Percentiles rank a stretch among this genome's conserved stretches.
These are phyloP conservation scores for Andrena praecox DNA, from an alignment of 2,888 invertebrate species.

Conservation along the genomic window DNA sequence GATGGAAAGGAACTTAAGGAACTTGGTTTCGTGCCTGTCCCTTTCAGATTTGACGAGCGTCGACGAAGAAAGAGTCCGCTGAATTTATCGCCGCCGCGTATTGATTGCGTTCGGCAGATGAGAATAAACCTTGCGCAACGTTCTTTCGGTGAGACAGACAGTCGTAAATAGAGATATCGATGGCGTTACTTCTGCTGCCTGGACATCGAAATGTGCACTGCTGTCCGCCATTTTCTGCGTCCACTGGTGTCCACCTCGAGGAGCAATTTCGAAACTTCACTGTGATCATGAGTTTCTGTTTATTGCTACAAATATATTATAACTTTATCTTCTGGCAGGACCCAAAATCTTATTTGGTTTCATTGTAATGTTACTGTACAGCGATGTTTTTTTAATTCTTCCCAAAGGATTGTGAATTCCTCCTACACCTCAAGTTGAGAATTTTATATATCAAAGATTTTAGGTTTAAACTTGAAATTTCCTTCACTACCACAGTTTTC, in stretches of 20 bases:
- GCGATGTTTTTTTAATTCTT: neutral
- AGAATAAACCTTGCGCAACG: constrained; percentile 3
- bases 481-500: too few species aligned
- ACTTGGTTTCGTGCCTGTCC: neutral
- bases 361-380: neutral
- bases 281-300: too few species aligned
- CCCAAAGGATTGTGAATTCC: too few species aligned
- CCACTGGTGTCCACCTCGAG: too few species aligned
- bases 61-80: neutral
- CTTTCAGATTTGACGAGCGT: neutral
- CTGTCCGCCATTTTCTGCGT: too few species aligned
- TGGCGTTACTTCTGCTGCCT: neutral
- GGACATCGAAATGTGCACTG: neutral
- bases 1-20: neutral
- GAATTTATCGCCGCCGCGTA: constrained; percentile 5
- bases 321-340: too few species aligned
- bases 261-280: too few species aligned
- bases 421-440: too few species aligned
- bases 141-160: neutral
- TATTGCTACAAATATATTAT: too few species aligned
- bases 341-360: neutral
- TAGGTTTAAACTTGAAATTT: too few species aligned
- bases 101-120: neutral
- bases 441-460: too few species aligned
- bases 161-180: constrained; percentile 11